Evolutionary conservation across 1,140 invertebrate species (phyloP).

Genomic region (Zaprionus africanus): DNA sequence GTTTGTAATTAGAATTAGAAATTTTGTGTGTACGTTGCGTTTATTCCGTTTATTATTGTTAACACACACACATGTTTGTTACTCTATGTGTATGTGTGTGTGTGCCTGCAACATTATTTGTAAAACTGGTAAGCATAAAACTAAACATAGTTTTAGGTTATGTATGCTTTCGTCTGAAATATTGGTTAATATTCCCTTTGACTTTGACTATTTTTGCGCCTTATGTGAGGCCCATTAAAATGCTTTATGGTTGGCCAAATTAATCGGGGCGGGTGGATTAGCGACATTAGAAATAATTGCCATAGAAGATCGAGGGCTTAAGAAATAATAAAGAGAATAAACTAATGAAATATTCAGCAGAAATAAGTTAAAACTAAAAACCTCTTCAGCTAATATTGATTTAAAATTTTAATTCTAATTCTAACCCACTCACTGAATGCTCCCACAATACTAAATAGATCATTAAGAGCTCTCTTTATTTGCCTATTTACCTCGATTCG

Average conservation of each 20-base stretch:
- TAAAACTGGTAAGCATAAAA: slow-evolving; percentile 61
- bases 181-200: slow-evolving; percentile 65
- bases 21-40: slow-evolving; percentile 69
- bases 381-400: too few species aligned
- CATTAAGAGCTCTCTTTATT: slow-evolving; percentile 32
- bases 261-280: slow-evolving; percentile 37
- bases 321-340: background rate
- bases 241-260: slow-evolving; percentile 46
- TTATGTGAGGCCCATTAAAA: slow-evolving; percentile 67
- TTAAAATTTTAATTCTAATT: too few species aligned
- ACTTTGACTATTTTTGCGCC: slow-evolving; percentile 59
- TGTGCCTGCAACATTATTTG: slow-evolving; percentile 28
- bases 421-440: background rate
- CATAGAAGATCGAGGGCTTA: background rate
- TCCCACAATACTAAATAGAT: background rate
- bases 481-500: slow-evolving; percentile 57
- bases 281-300: slow-evolving; percentile 4
- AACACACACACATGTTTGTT: slow-evolving; percentile 60
- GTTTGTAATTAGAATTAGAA: slow-evolving; percentile 78
- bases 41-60: slow-evolving; percentile 43
- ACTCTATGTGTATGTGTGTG: background rate
- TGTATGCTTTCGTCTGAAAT: slow-evolving; percentile 31
- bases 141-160: slow-evolving; percentile 62
- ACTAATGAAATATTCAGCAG: background rate
- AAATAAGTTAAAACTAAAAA: too few species aligned